Base-by-base conservation (phyloP, 2,888 invertebrate species). In the Mythimna albipuncta region DNA sequence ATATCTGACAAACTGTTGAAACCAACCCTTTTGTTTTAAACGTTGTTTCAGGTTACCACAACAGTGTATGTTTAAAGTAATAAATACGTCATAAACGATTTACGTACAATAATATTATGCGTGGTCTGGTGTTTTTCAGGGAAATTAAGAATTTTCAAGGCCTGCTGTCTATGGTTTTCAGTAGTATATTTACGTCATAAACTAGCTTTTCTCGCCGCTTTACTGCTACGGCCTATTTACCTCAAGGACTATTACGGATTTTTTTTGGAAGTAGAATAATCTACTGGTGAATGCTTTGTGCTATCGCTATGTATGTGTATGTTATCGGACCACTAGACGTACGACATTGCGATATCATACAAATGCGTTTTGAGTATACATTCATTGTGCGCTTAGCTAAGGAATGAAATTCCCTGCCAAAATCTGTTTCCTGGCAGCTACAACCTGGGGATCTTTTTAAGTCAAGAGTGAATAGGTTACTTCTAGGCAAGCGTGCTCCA, bases 61-160 rank as follows among this genome's bases (percentile, higher is more conserved):
- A 16, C 21, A 35, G 11, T 26, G 19, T 52, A 26, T 55, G 59
- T 63, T 66, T 13, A 6, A 52, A 19, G 47, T 35, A 11, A 41
- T 61, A 62, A 65, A 61, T 59, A 65, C 13, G 11, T 59, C 52
- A 19, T 13, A 58, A 76, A 52, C n/a, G 10, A 58, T 61, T 64
- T 47, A 67, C n/a, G 26, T 19, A 67, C 44, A 76, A 35, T 52
- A 58, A 64, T 50, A 61, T 61, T 55, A 38, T 41, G 16, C 19
- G 47, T 16, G 61, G 19, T 57, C 62, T 72, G 52, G 59, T 54
- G 6, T 72, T 44, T 61, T 71, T 72, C 71, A 61, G 54, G 57
- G 57, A 69, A 16, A 13, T 10, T 10, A 6, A 13, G 3, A 7
- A n/a, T 38, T 70, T 59, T 71, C 59, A 44, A 72, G 44, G 54